These are phyloP conservation scores for Rutilus rutilus DNA, from an alignment of 2,113 vertebrate genomes.

Conservation along the genomic window DNA sequence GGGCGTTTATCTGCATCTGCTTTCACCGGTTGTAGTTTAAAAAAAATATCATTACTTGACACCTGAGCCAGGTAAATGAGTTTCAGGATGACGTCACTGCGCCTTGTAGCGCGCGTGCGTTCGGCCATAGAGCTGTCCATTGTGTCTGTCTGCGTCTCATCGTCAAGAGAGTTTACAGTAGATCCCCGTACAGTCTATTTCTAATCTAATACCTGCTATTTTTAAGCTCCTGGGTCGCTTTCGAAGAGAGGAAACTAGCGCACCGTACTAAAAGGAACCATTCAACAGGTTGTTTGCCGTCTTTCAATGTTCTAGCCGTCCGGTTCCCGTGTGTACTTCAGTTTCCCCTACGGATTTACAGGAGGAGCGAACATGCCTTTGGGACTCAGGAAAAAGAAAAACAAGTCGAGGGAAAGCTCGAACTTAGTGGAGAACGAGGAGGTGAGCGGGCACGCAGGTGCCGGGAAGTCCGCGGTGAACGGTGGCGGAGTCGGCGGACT, in stretches of 20 bases:
- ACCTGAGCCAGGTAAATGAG: conserved; percentile 64
- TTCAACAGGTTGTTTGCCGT: conserved; percentile 65
- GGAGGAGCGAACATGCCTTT: conserved; percentile 80
- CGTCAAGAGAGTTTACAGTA: conserved; percentile 57
- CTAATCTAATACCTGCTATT: conserved; percentile 42
- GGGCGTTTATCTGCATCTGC: too few species aligned
- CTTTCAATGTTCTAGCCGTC: conserved; percentile 65
- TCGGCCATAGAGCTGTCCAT: conserved; percentile 55
- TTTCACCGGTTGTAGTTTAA: neutral
- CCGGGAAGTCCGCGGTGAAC: conserved; percentile 58
- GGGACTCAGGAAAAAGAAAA: conserved; percentile 84
- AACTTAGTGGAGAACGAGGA: conserved; percentile 83
- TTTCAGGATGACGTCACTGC: conserved; percentile 53
- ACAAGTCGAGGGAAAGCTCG: conserved; percentile 75
- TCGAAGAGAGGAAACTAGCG: conserved; percentile 37
- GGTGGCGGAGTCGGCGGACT: conserved; percentile 68
- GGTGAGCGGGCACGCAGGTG: conserved; percentile 70
- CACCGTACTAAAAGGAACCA: conserved; percentile 44
- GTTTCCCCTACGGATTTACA: conserved; percentile 42
- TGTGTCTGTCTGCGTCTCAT: conserved; percentile 63
- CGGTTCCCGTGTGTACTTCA: conserved; percentile 32
- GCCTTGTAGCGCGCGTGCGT: conserved; percentile 70
- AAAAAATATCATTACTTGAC: neutral
- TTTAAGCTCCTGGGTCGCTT: neutral
- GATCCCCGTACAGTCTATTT: conserved; percentile 8